Percentiles rank a stretch among this genome's conserved stretches.
Conservation (phyloP, 2,797 vertebrate species). For the Pseudochirops cupreus region DNA sequence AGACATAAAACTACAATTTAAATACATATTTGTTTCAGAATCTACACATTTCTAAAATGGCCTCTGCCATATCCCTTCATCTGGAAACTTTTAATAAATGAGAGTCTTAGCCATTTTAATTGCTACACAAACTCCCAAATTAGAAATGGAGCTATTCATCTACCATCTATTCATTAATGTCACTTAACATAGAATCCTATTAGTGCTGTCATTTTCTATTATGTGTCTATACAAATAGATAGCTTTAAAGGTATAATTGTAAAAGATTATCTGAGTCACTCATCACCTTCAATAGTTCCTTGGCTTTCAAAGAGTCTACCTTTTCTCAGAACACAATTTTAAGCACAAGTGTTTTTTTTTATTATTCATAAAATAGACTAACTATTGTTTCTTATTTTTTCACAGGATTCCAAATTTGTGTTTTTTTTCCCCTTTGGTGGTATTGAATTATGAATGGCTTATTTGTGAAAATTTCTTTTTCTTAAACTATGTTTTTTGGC, state of each 20-base stretch:
- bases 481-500: not conserved
- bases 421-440: not conserved
- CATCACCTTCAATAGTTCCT: constrained; percentile 24
- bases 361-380: constrained; percentile 5
- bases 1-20: not conserved
- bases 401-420: not conserved
- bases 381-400: not conserved
- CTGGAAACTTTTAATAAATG: not conserved
- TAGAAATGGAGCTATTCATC: not conserved
- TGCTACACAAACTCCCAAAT: not conserved
- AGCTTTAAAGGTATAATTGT: constrained; percentile 7
- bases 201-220: constrained; percentile 31
- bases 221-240: not conserved
- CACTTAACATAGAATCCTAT: constrained; percentile 22
- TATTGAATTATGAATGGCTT: not conserved
- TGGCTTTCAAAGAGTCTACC: constrained; percentile 13
- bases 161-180: not conserved
- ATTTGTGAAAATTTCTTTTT: not conserved
- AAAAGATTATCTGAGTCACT: constrained; percentile 27
- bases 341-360: not conserved
- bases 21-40: constrained; percentile 22
- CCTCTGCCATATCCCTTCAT: not conserved
- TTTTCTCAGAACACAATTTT: constrained; percentile 25
- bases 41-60: constrained; percentile 18
- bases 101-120: not conserved